Evolutionary conservation across 1,140 invertebrate genomes (phyloP), one percentile per base, ranked within the genome.

Genomic region (Hyphantria cunea): DNA sequence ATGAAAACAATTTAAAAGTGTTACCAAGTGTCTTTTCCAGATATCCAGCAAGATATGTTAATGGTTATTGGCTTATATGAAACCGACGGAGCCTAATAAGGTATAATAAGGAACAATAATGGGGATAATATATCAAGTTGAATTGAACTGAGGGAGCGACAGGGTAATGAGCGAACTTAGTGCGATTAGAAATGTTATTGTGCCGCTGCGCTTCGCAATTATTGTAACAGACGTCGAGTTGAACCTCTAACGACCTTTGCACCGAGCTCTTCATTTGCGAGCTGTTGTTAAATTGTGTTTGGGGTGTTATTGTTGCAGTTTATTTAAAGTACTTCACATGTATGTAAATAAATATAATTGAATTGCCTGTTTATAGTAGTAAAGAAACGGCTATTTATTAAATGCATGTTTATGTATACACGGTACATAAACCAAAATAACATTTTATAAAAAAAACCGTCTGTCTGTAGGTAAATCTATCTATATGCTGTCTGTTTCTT

Each of bases 111-210:
- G 52, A 45, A 55, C 52, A 55, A 55, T 55, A 55, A 41, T 55
- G 9, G 12, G 25, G 31, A 34, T 17, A 41, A 49, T 52, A 37
- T 37, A 52, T 61, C 42, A 61, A 12, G 39, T 41, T 42, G 32
- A 42, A 13, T 37, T 6, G 56, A 45, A 52, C 11, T 17, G 15
- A 31, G 59, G 14, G 34, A 13, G 13, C 44, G 39, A 45, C 49
- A 61, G 59, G 41, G 37, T 63, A 63, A 63, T 63, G 44, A 63
- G 60, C 11, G 37, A 54, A 54, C 42, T 63, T 61, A 15, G 37
- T 51, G 49, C 41, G 60, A 63, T 63, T 63, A 48, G 60, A 51
- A 48, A 54, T 32, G 33, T 63, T 47, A 63, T 63, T 63, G 60
- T 63, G 54, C 60, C 41, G 34, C 42, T 48, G 51, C 49, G 49